Evolutionary conservation across 2,888 invertebrate genomes (phyloP), one percentile per base, ranked within the genome.

Genomic region (Thyatira batis): DNA sequence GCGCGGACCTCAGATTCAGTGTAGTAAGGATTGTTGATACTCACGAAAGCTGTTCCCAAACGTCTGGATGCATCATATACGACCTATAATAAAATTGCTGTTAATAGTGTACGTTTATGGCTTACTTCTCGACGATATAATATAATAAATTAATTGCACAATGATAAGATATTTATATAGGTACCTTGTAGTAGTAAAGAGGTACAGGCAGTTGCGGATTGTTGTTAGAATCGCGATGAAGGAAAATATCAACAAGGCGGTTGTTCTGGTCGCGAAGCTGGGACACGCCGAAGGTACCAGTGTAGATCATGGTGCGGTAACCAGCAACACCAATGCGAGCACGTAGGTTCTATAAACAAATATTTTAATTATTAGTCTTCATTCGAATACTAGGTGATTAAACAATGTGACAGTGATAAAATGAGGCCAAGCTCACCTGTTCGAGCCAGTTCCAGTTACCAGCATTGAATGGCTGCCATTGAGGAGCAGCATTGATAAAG

Each of bases 401-500:
- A 21, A 45, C 28, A 20, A 3, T 21, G 51, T 43, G n/a, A n/a
- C n/a, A n/a, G n/a, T n/a, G n/a, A n/a, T n/a, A n/a, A n/a, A n/a
- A n/a, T n/a, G n/a, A n/a, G n/a, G n/a, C n/a, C n/a, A n/a, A 2
- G 50, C 51, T 55, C 52, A 86, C 87, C 65, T 78, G 82, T 68
- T 94, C 93, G 11, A 93, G 74, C 53, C 69, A 78, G 75, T 91
- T 89, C 94, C 94, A 94, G 74, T 94, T 93, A n/a, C 93, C 93
- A 54, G 81, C 92, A 61, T 94, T 94, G 69, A 94, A 93, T 0
- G 87, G 87, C 54, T 94, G 94, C 95, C 95, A 95, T 63, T 95
- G 95, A 0, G 95, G 95, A 0, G 94, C 93, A 0, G 92, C 92
- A 69, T 95, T 95, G 50, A 94, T 82, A 68, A 93, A 95, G 76